These are phyloP conservation scores for Bagarius yarrelli DNA, from an alignment of 2,113 vertebrate genomes.

Conservation along the genomic window DNA sequence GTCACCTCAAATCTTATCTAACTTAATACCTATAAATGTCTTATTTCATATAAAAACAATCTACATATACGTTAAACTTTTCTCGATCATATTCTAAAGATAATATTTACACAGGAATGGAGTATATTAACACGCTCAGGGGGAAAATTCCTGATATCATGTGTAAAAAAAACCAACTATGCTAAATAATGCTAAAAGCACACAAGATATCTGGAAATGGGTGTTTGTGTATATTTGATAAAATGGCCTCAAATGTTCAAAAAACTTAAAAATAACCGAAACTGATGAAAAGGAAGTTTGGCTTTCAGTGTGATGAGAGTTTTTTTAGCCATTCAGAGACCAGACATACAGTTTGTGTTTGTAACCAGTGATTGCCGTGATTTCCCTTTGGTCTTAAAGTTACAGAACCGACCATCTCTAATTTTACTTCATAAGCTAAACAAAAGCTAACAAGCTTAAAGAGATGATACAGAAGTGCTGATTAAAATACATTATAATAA, in stretches of 20 bases:
- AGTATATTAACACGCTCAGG: neutral
- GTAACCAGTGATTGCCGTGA: neutral
- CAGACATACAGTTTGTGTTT: too few relatives aligned
- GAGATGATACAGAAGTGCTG: neutral
- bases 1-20: neutral
- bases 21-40: neutral
- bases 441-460: neutral
- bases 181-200: neutral
- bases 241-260: neutral
- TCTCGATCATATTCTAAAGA: neutral
- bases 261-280: conserved; percentile 5
- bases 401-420: neutral
- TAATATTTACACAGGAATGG: neutral
- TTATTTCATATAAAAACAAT: neutral
- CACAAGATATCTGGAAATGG: neutral
- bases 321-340: neutral
- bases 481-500: neutral
- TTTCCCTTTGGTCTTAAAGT: conserved; percentile 19
- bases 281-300: neutral
- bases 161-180: neutral
- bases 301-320: neutral
- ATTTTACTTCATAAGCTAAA: neutral
- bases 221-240: neutral
- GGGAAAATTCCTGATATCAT: neutral
- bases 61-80: neutral